Conservation (phyloP, 2,113 vertebrate genomes). For the Aix galericulata region DNA sequence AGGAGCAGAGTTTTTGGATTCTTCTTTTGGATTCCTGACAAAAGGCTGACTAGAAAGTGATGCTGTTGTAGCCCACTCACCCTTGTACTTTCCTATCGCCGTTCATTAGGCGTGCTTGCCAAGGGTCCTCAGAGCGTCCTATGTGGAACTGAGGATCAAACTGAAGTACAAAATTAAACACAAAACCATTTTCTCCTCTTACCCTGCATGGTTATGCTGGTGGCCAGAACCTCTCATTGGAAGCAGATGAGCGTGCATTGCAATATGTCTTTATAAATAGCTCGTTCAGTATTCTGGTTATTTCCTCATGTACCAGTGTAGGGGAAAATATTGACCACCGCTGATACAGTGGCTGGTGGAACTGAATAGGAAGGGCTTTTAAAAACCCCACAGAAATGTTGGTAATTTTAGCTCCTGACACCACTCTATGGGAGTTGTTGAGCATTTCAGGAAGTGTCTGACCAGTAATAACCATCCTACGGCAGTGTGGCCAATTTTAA, state of each 20-base stretch:
- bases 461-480: slow-evolving; percentile 9
- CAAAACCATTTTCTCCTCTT: background rate
- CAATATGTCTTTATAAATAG: background rate
- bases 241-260: background rate
- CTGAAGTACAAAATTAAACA: background rate
- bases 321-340: background rate
- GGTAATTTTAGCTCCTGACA: slow-evolving; percentile 72
- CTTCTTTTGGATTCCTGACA: background rate
- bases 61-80: background rate
- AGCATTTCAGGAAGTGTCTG: slow-evolving; percentile 75
- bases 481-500: slow-evolving; percentile 30
- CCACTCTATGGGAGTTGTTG: slow-evolving; percentile 60
- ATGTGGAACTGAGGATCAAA: background rate
- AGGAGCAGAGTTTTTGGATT: too few relatives aligned
- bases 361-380: background rate
- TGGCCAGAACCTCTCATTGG: background rate
- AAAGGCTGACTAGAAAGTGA: background rate
- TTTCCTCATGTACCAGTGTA: background rate
- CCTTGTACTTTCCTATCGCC: background rate
- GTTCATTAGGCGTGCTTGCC: background rate
- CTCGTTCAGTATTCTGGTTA: background rate
- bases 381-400: background rate
- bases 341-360: background rate
- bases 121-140: background rate
- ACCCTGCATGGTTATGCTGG: background rate